Conservation (phyloP, 1,140 invertebrate species). For the Eciton burchellii region DNA sequence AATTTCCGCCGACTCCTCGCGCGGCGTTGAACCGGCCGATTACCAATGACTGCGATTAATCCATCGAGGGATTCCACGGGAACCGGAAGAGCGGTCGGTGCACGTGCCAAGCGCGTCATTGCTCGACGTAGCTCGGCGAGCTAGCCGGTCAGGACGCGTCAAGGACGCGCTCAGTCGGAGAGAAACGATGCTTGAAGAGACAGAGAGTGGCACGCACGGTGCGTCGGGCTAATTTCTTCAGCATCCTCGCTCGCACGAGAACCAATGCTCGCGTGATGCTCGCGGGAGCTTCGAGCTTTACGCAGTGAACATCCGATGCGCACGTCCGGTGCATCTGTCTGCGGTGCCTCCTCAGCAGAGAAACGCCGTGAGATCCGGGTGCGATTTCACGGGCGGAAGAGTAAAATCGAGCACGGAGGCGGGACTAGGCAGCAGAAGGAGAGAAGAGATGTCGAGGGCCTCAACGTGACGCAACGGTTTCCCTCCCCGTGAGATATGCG, state of each 20-base stretch:
- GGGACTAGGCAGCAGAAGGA: not conserved
- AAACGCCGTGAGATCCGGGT: not conserved
- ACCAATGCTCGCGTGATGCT: no score
- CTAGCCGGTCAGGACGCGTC: no score
- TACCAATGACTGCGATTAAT: not conserved
- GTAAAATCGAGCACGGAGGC: not conserved
- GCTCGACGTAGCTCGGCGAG: no score
- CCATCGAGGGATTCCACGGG: no score
- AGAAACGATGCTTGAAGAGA: no score
- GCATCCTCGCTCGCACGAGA: no score
- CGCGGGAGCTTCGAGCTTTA: not conserved
- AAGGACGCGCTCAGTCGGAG: no score
- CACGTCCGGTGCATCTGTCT: not conserved
- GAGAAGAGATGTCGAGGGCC: constrained; percentile 9
- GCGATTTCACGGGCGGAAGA: constrained; percentile 16
- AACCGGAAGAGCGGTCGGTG: no score
- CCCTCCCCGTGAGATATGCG: not conserved
- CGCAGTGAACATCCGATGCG: not conserved
- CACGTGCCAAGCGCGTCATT: no score
- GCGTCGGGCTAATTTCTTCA: no score
- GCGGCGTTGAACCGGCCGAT: not conserved
- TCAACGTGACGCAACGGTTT: constrained; percentile 24
- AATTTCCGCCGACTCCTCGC: not conserved
- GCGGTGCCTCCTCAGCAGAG: not conserved
- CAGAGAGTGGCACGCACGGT: no score